phyloP scores from a whole-genome alignment of 2,797 vertebrate species.

The Anguilla obscura region DNA sequence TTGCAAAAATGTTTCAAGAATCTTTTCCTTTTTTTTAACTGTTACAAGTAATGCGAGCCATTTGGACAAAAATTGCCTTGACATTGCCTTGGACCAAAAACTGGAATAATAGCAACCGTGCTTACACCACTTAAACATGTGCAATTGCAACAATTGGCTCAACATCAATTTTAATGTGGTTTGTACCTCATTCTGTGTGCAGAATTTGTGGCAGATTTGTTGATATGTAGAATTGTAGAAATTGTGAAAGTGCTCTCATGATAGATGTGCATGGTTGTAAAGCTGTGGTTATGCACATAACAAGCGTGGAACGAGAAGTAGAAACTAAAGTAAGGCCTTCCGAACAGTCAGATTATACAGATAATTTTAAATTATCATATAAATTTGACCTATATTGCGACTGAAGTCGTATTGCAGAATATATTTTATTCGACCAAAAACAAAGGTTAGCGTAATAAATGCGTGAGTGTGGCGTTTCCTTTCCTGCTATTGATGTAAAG shows the following conservation, averaged over 20 bases:
- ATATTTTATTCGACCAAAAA: neutral
- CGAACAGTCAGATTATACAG: neutral
- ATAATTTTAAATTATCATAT: neutral
- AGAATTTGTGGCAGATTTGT: neutral
- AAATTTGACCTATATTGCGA: neutral
- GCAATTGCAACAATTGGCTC: neutral
- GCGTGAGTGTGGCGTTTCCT: neutral
- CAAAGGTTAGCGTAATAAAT: neutral
- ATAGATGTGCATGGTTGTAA: neutral
- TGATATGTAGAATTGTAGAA: neutral
- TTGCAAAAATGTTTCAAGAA: neutral
- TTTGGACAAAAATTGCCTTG: neutral
- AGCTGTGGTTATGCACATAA: neutral
- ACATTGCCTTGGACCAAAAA: neutral
- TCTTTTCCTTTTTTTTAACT: neutral
- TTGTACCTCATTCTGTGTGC: neutral
- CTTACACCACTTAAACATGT: neutral
- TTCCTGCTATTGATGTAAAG: slow-evolving; percentile 10
- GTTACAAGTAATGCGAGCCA: neutral
- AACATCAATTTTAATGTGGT: neutral
- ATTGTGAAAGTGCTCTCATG: neutral
- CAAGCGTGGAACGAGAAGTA: neutral
- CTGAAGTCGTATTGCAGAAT: neutral
- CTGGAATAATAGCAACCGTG: neutral
- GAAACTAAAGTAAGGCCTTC: neutral